Conservation (phyloP, 2,797 vertebrate species). For the Holocentrus rufus region DNA sequence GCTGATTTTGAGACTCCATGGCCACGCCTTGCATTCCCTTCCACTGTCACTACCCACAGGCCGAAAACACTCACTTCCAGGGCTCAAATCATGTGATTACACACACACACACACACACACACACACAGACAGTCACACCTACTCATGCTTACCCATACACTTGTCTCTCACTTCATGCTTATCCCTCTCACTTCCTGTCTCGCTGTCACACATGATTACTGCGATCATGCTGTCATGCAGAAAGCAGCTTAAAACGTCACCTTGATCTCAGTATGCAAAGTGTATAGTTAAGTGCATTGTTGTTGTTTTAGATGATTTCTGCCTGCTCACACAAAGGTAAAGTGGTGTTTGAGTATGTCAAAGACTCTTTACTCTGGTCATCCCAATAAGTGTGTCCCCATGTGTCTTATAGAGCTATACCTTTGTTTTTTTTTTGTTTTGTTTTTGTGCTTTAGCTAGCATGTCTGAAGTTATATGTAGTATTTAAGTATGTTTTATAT, state of each 20-base stretch:
- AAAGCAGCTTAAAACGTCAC: neutral
- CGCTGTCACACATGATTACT: slow-evolving; percentile 25
- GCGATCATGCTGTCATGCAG: neutral
- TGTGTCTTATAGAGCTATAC: neutral
- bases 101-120: slow-evolving; percentile 18
- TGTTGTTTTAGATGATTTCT: too few relatives aligned
- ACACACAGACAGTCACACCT: slow-evolving; percentile 11
- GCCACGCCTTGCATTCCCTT: neutral
- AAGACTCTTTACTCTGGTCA: neutral
- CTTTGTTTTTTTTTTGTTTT: slow-evolving; percentile 1
- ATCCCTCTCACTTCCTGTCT: slow-evolving; percentile 63
- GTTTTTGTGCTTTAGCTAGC: too few relatives aligned
- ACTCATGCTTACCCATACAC: neutral
- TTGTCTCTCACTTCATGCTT: slow-evolving; percentile 49
- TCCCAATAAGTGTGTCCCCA: neutral
- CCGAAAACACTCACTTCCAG: slow-evolving; percentile 21
- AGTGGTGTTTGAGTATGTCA: neutral
- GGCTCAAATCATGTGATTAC: slow-evolving; percentile 36
- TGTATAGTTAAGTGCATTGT: neutral
- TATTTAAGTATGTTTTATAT: neutral
- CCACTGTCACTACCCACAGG: neutral
- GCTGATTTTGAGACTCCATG: neutral
- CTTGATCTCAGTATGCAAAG: neutral
- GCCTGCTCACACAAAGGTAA: neutral
- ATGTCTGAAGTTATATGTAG: neutral